Conservation (phyloP, 1,140 invertebrate species). For the Laupala kohalensis region DNA sequence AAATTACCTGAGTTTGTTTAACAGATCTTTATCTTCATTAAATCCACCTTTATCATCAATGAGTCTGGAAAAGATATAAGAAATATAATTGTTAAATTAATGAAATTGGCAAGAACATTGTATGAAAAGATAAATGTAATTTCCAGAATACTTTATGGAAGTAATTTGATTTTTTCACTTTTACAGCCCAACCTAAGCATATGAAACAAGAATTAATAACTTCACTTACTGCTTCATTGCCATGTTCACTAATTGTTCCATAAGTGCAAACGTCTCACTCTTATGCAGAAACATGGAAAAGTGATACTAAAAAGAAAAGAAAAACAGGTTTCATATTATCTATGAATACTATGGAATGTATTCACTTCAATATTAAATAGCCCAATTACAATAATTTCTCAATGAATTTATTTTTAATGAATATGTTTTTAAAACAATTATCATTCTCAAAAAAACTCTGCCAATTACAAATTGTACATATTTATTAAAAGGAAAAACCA, state of each 20-base stretch:
- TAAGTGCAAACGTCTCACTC: conserved; percentile 77
- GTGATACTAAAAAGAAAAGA: conserved; percentile 47
- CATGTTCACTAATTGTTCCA: conserved; percentile 92
- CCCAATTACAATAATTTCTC: too few species aligned
- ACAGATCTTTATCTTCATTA: conserved; percentile 67
- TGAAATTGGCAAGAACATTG: not conserved
- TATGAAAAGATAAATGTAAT: too few species aligned
- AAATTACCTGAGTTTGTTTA: conserved; percentile 60
- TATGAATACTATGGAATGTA: too few species aligned
- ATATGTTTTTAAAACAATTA: too few species aligned
- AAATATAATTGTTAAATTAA: not conserved
- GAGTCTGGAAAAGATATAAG: conserved; percentile 37
- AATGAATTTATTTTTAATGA: too few species aligned
- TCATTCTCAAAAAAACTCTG: too few species aligned
- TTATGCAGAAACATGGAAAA: conserved; percentile 86
- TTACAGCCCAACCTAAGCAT: too few species aligned
- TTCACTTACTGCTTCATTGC: conserved; percentile 78
- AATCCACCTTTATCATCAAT: conserved; percentile 77
- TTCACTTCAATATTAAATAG: too few species aligned
- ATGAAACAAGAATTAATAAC: not conserved
- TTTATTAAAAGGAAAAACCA: too few species aligned
- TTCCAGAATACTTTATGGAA: too few species aligned
- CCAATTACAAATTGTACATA: too few species aligned
- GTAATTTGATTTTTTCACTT: too few species aligned
- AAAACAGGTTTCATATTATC: conserved; percentile 14